These are phyloP conservation scores for Chrysina gloriosa DNA, from an alignment of 2,888 invertebrate genomes.

Conservation along the genomic window DNA sequence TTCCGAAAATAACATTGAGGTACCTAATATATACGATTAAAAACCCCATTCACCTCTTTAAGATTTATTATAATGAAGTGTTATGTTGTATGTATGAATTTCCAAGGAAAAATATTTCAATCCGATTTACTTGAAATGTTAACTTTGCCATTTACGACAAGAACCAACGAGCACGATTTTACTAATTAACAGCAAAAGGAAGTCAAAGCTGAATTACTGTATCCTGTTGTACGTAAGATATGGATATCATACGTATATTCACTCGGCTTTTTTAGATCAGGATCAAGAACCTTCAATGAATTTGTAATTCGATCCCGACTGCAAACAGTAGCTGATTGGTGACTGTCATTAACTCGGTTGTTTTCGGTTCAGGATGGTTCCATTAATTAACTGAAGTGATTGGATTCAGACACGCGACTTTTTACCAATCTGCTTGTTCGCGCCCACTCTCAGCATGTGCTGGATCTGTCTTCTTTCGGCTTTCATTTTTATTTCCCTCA, in stretches of 20 bases:
- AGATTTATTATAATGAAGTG: too few relatives aligned
- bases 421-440: neutral
- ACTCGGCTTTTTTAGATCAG: neutral
- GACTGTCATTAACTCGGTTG: slow-evolving; percentile 24
- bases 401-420: slow-evolving; percentile 34
- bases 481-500: neutral
- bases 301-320: slow-evolving; percentile 4
- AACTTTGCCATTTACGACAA: too few relatives aligned
- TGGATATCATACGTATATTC: neutral
- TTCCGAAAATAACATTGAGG: too few relatives aligned
- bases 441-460: slow-evolving; percentile 20
- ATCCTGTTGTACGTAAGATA: neutral
- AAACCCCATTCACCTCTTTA: too few relatives aligned
- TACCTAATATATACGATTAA: too few relatives aligned
- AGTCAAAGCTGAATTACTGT: neutral
- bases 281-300: neutral
- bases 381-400: slow-evolving; percentile 21
- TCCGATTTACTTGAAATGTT: too few relatives aligned
- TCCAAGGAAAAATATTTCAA: too few relatives aligned
- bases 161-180: neutral
- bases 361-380: slow-evolving; percentile 17
- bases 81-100: too few relatives aligned
- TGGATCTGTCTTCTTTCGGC: neutral
- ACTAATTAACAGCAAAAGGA: neutral
- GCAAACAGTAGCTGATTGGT: slow-evolving; percentile 38